These are phyloP conservation scores for Epizoanthus fatuus DNA, from an alignment of 92 coral and sea anemone genomes.

Conservation along the genomic window DNA sequence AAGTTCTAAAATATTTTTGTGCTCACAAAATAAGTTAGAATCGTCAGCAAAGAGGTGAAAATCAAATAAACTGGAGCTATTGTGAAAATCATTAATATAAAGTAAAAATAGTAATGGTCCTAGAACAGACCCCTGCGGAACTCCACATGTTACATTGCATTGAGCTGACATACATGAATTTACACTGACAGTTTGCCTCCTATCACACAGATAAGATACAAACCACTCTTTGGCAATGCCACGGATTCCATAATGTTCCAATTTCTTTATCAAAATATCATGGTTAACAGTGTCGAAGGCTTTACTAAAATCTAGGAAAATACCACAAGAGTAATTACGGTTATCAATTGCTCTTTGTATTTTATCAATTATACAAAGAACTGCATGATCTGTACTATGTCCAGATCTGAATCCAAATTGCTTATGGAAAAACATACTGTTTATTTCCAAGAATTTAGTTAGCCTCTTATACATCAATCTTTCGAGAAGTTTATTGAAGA, in stretches of 20 bases:
- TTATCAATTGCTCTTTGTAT: constrained; percentile 73
- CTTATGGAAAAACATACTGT: constrained; percentile 35
- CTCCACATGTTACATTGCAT: constrained; percentile 47
- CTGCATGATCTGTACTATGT: constrained; percentile 61
- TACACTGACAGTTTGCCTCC: constrained; percentile 53
- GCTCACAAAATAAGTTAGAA: no score
- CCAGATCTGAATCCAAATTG: constrained; percentile 37
- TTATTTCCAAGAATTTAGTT: constrained; percentile 24
- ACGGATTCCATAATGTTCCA: constrained; percentile 62
- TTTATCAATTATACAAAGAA: constrained; percentile 61
- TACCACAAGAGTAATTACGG: constrained; percentile 60
- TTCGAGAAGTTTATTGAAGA: constrained; percentile 45
- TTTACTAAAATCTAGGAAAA: constrained; percentile 56
- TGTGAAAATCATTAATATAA: constrained; percentile 56
- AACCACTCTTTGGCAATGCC: constrained; percentile 57
- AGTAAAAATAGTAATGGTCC: constrained; percentile 64
- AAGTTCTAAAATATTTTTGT: not conserved
- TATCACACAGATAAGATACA: constrained; percentile 46
- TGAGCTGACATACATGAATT: constrained; percentile 35
- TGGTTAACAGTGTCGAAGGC: constrained; percentile 60
- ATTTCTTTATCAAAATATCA: constrained; percentile 53
- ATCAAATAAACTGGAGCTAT: constrained; percentile 23
- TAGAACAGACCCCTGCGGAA: constrained; percentile 70
- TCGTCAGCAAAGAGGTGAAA: constrained; percentile 37
- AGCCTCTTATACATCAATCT: constrained; percentile 41